A percentile compares a stretch with the other conserved stretches of the same genome.
Conservation (phyloP, 2,113 vertebrate genomes). For the Colinus virginianus region DNA sequence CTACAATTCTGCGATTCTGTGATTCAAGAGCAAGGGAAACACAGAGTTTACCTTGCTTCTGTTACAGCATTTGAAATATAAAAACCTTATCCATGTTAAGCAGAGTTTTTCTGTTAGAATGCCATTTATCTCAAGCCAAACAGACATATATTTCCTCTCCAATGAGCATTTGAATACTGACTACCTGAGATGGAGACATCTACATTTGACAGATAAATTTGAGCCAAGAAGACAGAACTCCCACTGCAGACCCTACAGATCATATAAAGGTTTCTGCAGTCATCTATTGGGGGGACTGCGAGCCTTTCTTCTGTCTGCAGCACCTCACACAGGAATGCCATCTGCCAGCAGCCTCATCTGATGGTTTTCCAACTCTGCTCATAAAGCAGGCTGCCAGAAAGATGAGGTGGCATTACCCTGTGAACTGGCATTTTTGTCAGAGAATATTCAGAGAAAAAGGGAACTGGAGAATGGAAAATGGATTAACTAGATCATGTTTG, state of each 20-base stretch:
- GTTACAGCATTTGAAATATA: not conserved
- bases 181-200: not conserved
- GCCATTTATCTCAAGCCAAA: not conserved
- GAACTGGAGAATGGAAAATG: not conserved
- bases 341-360: not conserved
- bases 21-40: not conserved
- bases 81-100: not conserved
- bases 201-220: not conserved
- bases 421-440: not conserved
- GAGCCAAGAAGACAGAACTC: not conserved
- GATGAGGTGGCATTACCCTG: not conserved
- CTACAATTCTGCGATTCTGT: no score
- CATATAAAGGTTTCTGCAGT: not conserved
- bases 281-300: not conserved
- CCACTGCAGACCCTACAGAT: not conserved
- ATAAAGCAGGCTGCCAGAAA: not conserved
- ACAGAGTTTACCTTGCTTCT: not conserved
- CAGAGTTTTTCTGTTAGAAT: not conserved
- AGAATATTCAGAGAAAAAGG: not conserved
- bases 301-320: not conserved
- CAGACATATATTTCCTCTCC: not conserved
- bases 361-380: not conserved
- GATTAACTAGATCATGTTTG: not conserved
- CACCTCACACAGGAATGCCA: not conserved
- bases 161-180: accelerated